Evolutionary conservation across 2,113 vertebrate species (phyloP).

Genomic region (Pluvianellus socialis): DNA sequence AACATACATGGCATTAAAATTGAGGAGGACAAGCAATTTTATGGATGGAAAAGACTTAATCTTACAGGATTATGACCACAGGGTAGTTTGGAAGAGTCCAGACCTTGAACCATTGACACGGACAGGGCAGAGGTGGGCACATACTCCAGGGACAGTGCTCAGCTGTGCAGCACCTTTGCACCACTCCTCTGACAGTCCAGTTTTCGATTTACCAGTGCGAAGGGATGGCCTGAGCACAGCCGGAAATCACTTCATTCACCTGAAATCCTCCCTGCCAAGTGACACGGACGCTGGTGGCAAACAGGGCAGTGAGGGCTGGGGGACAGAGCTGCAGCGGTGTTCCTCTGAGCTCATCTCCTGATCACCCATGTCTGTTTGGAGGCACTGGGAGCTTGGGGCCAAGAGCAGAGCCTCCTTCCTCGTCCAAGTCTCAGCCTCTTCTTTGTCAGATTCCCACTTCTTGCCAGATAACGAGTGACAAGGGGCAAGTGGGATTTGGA

Average conservation of each 20-base stretch:
- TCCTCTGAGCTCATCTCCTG: not conserved
- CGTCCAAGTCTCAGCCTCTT: not conserved
- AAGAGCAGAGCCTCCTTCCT: not conserved
- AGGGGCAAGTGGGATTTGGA: not conserved
- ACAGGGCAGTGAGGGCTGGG: not conserved
- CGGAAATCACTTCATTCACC: not conserved
- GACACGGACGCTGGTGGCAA: not conserved
- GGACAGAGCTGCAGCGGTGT: not conserved
- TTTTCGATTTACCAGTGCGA: not conserved
- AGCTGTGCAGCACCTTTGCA: not conserved
- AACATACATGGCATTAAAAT: not conserved
- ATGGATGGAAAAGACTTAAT: not conserved
- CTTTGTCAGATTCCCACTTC: not conserved
- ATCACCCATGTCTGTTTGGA: not conserved
- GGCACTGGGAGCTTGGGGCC: rapidly evolving
- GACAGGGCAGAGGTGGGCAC: not conserved
- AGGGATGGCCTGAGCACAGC: not conserved
- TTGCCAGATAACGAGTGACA: not conserved
- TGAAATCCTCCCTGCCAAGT: not conserved
- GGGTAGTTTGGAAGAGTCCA: not conserved
- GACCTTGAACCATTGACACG: not conserved
- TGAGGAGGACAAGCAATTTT: not conserved
- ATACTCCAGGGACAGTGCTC: not conserved
- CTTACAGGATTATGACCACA: not conserved
- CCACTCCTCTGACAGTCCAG: not conserved